These are phyloP conservation scores for Numenius arquata DNA, from an alignment of 2,113 vertebrate species.

Conservation along the genomic window DNA sequence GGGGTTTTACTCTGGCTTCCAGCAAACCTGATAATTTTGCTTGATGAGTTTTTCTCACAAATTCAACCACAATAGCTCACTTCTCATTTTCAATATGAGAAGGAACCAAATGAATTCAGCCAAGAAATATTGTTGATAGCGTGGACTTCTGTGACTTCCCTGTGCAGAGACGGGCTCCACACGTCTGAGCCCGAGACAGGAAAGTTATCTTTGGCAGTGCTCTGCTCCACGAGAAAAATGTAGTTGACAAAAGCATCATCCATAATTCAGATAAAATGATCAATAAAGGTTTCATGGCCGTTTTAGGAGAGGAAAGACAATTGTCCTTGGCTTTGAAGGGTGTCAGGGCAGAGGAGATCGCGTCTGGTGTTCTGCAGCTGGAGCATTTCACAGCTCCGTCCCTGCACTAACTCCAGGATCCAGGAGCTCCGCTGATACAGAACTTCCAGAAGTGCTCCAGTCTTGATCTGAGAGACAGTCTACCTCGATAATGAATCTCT, in stretches of 20 bases:
- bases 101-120: background rate
- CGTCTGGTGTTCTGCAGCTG: background rate
- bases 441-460: background rate
- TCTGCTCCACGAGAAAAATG: background rate
- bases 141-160: background rate
- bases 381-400: background rate
- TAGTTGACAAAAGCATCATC: background rate
- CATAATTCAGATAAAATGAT: background rate
- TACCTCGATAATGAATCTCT: background rate
- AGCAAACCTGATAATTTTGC: background rate
- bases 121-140: background rate
- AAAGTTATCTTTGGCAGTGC: background rate
- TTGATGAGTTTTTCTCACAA: background rate
- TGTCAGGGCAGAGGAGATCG: background rate
- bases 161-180: background rate
- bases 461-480: background rate
- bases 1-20: background rate
- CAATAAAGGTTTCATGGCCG: background rate
- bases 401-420: background rate
- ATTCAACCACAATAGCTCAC: background rate
- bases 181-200: background rate
- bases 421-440: rapidly evolving
- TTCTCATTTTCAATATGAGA: background rate
- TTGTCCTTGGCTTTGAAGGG: background rate
- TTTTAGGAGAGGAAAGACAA: background rate